These are phyloP conservation scores for Cephalopholis sonnerati DNA, from an alignment of 2,113 vertebrate species.

Conservation along the genomic window DNA sequence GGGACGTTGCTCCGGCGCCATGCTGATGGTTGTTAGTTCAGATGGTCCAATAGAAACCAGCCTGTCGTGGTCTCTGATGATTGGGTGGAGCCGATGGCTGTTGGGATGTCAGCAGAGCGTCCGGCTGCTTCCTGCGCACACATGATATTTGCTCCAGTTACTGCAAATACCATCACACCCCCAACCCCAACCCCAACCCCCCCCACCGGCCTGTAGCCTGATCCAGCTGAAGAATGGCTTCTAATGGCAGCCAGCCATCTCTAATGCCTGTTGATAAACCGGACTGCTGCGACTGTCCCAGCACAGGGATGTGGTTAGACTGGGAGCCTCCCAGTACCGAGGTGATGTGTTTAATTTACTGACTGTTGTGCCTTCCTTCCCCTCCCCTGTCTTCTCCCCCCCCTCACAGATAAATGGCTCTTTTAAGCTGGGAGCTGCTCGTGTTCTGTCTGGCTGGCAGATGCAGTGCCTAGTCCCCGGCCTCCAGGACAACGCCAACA, in stretches of 20 bases:
- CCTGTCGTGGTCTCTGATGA: slow-evolving; percentile 4
- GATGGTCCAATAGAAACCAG: neutral
- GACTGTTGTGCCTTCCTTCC: neutral
- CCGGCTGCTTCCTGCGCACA: slow-evolving; percentile 64
- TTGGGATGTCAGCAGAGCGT: slow-evolving; percentile 26
- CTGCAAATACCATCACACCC: slow-evolving; percentile 76
- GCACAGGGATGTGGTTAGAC: slow-evolving; percentile 28
- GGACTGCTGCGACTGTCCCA: slow-evolving; percentile 28
- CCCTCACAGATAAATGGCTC: slow-evolving; percentile 95
- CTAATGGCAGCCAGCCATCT: slow-evolving; percentile 63
- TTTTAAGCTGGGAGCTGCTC: slow-evolving; percentile 93
- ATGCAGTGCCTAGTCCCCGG: slow-evolving; percentile 98
- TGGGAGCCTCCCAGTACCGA: slow-evolving; percentile 23
- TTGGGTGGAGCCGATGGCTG: neutral
- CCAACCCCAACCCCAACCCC: neutral
- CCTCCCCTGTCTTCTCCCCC: neutral
- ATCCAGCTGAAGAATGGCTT: slow-evolving; percentile 79
- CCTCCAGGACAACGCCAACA: slow-evolving; percentile 97
- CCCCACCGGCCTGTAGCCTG: slow-evolving; percentile 68
- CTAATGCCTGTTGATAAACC: slow-evolving; percentile 65
- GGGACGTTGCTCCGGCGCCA: neutral
- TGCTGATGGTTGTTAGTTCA: slow-evolving; percentile 12
- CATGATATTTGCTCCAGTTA: slow-evolving; percentile 78
- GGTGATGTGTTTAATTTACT: neutral
- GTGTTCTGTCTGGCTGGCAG: slow-evolving; percentile 93